Base-by-base conservation (phyloP, 2,113 vertebrate genomes). In the Athene cunicularia region DNA sequence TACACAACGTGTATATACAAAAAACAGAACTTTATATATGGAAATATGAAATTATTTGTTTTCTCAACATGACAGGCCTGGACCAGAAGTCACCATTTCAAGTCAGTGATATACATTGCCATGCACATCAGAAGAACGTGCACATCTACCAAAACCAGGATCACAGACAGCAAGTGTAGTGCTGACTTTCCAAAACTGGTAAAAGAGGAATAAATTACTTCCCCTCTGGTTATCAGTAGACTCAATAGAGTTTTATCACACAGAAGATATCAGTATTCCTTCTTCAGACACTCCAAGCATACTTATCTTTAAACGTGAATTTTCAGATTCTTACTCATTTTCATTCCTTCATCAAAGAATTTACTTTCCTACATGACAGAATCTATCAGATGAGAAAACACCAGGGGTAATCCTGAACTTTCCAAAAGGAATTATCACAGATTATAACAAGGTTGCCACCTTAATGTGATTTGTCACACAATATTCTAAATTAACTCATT, bases 341-440 rank as follows among this genome's bases (percentile, higher is more conserved):
- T 74, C 37, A 32, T 20, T 80, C 56, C 37, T 70, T 68, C 60
- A 50, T 22, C 68, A 74, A 45, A 45, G 43, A 45, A 70, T 21
- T 86, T 80, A 16, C 41, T 93, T 85, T 32, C 37, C 58, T 75
- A 39, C 56, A 45, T 32, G 73, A 94, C 47, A 45, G 6, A 47
- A 81, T 22, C 43, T 45, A 76, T 28, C 3, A 0, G 53, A 24
- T 49, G 30, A 91, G 53, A 91, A 77, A 84, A 64, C 50, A 71
- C 35, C 55, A 58, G 58, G 39, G 27, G 64, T 80, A 86, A 82
- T 52, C 37, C 28, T 8, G 0, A 59, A 26, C 28, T 72, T 85
- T 94, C 85, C 17, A 24, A 80, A 85, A 73, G 85, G 81, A 90
- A 58, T 92, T 88, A 88, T 76, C 79, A 75, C 39, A 90, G 60